Base-by-base conservation (phyloP, 2,888 invertebrate genomes). In the Masnerella sp. region DNA sequence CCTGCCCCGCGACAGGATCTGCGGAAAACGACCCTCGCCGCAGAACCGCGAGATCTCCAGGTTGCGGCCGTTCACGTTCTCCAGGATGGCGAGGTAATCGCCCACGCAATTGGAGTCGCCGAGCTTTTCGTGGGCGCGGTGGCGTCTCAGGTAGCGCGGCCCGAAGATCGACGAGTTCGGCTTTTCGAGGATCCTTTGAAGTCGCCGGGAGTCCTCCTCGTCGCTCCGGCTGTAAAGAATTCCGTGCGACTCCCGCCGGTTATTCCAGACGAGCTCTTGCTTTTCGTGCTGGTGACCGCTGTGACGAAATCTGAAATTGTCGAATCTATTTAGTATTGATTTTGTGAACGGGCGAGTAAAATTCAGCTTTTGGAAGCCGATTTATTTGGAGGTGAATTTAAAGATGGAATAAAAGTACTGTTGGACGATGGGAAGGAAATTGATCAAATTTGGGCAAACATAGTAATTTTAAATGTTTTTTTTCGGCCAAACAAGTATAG, bases 31-130 rank as follows among this genome's bases (percentile, higher is more conserved):
- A 15, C 84, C 84, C 40, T 79, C 78, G 12, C 84, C 84, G 74
- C 84, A 84, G 67, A 84, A 84, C 51, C 78, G 80, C 0, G 81
- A 78, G 14, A 84, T 82, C 45, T 84, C 84, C 0, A 81, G 42
- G n/a, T 83, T 74, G 3, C 78, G 77, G 0, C 83, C 83, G 65
- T 82, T 78, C 3, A 83, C 76, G 65, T 80, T 80, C 58, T 84
- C 84, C 36, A 83, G 51, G 0, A 84, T 59, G 1, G 82, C 78
- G 7, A 84, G 72, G 34, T 84, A 84, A 59, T 84, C 84, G 32
- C 84, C 82, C 0, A 81, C 80, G 77, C 84, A 84, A 42, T 69
- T 75, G 20, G 62, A 38, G 45, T 71, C 75, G 4, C 68, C 77
- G 5, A 79, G 52, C 43, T 77, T 79, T 0, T 78, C 77, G 7